Evolutionary conservation across 2,888 invertebrate species (phyloP), one percentile per base, ranked within the genome.

Genomic region (Polylopha cassiicola): DNA sequence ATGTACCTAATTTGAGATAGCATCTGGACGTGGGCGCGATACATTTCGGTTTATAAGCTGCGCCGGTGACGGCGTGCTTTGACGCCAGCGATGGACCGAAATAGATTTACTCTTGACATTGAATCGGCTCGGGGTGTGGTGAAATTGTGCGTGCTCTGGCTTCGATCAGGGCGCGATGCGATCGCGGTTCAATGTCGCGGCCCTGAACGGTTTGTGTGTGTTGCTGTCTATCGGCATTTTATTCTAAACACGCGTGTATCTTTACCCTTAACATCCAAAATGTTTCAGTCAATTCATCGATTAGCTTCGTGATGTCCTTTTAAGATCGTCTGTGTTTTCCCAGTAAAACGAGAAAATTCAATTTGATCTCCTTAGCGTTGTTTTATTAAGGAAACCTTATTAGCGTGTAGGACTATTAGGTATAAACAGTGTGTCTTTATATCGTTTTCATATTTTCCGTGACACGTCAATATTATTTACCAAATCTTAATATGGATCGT

Each of bases 111-210:
- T 47, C 64, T 63, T 68, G 70, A 67, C 67, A 69, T 69, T 71
- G 67, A 57, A 48, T 55, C 56, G 33, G 46, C 48, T 53, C 55
- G 58, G 29, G 29, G 14, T 23, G 24, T 6, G 10, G 15, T n/a
- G n/a, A n/a, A n/a, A n/a, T n/a, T n/a, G n/a, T 56, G 57, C 54
- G 61, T 56, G 55, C 53, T 53, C 55, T 56, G 51, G 57, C 59
- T 59, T 53, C 55, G 53, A 65, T 65, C 59, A 57, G 58, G 55
- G 57, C 55, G 42, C 37, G 47, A 43, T 46, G 50, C 37, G 43
- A 48, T 47, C 52, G 47, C 42, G 56, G 62, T 55, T 62, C 65
- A 69, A 62, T 61, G 61, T 53, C 61, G 55, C 51, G 64, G 61
- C 68, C 71, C 63, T 61, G 57, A 41, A 24, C 47, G 39, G 47